phyloP scores from a whole-genome alignment of 1,140 invertebrate species.

The Anthonomus grandis region DNA sequence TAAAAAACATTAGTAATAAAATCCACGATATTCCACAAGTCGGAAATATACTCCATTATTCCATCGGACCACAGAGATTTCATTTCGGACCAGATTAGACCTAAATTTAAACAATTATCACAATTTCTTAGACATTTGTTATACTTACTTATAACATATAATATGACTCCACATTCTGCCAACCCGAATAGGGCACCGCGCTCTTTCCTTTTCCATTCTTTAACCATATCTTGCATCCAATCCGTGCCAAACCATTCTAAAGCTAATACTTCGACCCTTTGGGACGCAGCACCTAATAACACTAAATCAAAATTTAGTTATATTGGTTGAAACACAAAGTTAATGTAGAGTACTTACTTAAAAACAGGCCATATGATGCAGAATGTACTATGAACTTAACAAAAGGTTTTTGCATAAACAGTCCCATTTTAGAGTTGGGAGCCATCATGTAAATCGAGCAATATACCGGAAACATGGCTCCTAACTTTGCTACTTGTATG shows the following conservation, averaged over 20 bases:
- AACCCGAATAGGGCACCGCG: conserved; percentile 71
- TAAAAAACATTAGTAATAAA: conserved; percentile 94
- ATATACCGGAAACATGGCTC: conserved; percentile 81
- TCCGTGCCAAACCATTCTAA: conserved; percentile 69
- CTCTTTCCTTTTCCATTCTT: conserved; percentile 63
- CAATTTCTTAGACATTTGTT: neutral
- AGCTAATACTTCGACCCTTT: conserved; percentile 73
- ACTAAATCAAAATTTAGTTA: conserved; percentile 57
- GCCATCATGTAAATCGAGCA: conserved; percentile 77
- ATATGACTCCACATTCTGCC: conserved; percentile 70
- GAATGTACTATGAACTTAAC: conserved; percentile 93
- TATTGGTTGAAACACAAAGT: no score
- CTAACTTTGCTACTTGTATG: conserved; percentile 67
- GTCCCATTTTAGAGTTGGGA: conserved; percentile 71
- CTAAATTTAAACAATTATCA: conserved; percentile 51
- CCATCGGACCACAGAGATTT: conserved; percentile 84
- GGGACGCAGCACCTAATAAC: conserved; percentile 80
- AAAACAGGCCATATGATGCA: conserved; percentile 86
- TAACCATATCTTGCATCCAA: conserved; percentile 58
- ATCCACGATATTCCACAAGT: conserved; percentile 97
- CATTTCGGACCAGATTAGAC: conserved; percentile 87
- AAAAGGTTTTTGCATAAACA: conserved; percentile 83
- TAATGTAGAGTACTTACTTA: conserved; percentile 65
- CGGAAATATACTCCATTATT: conserved; percentile 82
- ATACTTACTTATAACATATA: conserved; percentile 76